Percentiles rank a stretch among this genome's conserved stretches.
Evolutionary conservation across 2,888 invertebrate genomes (phyloP).

Genomic region (Dyspetes luteomarginatus): DNA sequence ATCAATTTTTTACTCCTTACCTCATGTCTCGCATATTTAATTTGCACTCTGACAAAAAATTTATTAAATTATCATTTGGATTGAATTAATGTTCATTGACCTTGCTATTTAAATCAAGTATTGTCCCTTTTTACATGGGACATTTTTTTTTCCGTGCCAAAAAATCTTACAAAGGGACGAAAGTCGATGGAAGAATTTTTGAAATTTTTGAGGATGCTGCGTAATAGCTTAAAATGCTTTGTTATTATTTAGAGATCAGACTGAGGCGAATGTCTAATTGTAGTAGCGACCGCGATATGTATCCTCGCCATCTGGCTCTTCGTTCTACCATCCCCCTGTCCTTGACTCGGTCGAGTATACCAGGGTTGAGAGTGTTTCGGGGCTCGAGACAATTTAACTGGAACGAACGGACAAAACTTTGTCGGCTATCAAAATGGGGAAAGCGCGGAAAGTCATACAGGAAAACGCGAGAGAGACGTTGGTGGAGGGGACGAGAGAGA

Average conservation of each 20-base stretch:
- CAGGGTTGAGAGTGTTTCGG: constrained; percentile 75
- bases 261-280: constrained; percentile 79
- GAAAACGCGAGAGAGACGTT: constrained; percentile 32
- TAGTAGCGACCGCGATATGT: constrained; percentile 79
- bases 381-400: constrained; percentile 31
- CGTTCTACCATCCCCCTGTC: constrained; percentile 64
- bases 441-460: constrained; percentile 16
- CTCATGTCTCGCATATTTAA: too few species aligned
- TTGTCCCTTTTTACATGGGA: too few species aligned
- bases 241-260: constrained; percentile 81
- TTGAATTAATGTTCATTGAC: too few species aligned
- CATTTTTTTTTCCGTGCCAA: too few species aligned
- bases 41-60: too few species aligned
- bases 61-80: too few species aligned
- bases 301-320: constrained; percentile 79
- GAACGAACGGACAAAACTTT: constrained; percentile 67
- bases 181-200: not conserved
- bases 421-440: constrained; percentile 33
- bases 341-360: constrained; percentile 24
- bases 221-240: constrained; percentile 43
- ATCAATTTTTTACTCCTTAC: not conserved
- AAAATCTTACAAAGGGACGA: not conserved
- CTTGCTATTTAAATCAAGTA: too few species aligned
- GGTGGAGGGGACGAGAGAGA: constrained; percentile 13
- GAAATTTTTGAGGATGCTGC: not conserved